These are phyloP conservation scores for Cataglyphis rosenhaueri DNA, from an alignment of 2,888 invertebrate species.

Conservation along the genomic window DNA sequence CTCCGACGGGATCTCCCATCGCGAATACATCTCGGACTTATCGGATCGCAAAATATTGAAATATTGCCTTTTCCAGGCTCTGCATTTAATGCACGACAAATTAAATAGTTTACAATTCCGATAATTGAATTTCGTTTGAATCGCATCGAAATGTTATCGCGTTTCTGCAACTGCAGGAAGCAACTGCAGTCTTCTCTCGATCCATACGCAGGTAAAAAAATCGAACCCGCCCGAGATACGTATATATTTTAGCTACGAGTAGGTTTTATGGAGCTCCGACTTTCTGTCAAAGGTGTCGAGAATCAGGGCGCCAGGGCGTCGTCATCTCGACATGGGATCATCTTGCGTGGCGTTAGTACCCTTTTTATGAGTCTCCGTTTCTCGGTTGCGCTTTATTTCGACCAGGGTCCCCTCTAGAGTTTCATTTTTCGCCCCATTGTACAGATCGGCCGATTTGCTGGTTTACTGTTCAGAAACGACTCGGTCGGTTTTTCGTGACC, in stretches of 20 bases:
- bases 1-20: slow-evolving; percentile 33
- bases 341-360: slow-evolving; percentile 69
- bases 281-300: slow-evolving; percentile 64
- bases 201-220: slow-evolving; percentile 32
- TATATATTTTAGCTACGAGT: slow-evolving; percentile 52
- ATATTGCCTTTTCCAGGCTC: slow-evolving; percentile 17
- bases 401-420: slow-evolving; percentile 64
- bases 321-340: slow-evolving; percentile 84
- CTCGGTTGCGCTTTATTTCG: slow-evolving; percentile 40
- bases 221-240: slow-evolving; percentile 3
- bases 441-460: slow-evolving; percentile 54
- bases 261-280: slow-evolving; percentile 64
- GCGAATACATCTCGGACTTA: slow-evolving; percentile 16
- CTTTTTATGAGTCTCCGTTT: slow-evolving; percentile 50
- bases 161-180: background rate
- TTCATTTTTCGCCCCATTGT: slow-evolving; percentile 75
- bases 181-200: background rate
- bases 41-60: slow-evolving; percentile 36
- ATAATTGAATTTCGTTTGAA: slow-evolving; percentile 34
- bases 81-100: slow-evolving; percentile 15
- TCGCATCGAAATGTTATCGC: background rate
- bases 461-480: slow-evolving; percentile 60
- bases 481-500: slow-evolving; percentile 36
- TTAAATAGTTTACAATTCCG: slow-evolving; percentile 28
- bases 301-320: slow-evolving; percentile 81